Evolutionary conservation across 2,797 vertebrate species (phyloP), one percentile per base, ranked within the genome.

Genomic region (Borostomias antarcticus): DNA sequence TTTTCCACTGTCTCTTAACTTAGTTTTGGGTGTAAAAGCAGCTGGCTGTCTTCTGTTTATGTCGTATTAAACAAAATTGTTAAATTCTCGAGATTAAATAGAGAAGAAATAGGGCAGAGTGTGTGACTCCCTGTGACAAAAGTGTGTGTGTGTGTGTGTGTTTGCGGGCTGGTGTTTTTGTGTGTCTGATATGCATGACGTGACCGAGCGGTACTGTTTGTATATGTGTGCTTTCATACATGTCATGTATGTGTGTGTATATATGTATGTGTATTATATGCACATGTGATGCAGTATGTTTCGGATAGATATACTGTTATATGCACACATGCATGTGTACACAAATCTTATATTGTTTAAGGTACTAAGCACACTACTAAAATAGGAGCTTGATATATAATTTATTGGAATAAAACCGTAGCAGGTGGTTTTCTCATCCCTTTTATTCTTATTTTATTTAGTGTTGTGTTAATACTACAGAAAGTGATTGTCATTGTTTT

Each of bases 351-450:
- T 91, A 90, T 90, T 93, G 91, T 92, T n/a, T 94, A 94, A 92
- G 90, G 91, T 93, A 93, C 91, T 93, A 93, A 94, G 94, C 94
- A 94, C 94, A 94, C 89, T 94, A 93, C 93, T 92, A 87, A 92
- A 91, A 66, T 80, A 87, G 68, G 90, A 80, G 90, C 70, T 79
- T 82, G 81, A 80, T 92, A 92, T 94, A 91, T 94, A 88, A 88
- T 91, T 90, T 85, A 80, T 88, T 80, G 78, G 80, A 76, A 82
- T 76, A 78, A 89, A 90, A 69, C 80, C 78, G 87, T 91, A 83
- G 88, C 88, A 82, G 80, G 86, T 85, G 89, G 88, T 81, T 85
- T 89, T 88, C 92, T 89, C 86, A 89, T 92, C 86, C 85, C 89
- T 85, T 90, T 92, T 89, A 80, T 87, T 91, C 79, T 85, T 90